Percentiles rank a stretch among this genome's conserved stretches.
Conservation (phyloP, 37 sponge, comb jelly and placozoan species). For the Mnemiopsis leidyi region DNA sequence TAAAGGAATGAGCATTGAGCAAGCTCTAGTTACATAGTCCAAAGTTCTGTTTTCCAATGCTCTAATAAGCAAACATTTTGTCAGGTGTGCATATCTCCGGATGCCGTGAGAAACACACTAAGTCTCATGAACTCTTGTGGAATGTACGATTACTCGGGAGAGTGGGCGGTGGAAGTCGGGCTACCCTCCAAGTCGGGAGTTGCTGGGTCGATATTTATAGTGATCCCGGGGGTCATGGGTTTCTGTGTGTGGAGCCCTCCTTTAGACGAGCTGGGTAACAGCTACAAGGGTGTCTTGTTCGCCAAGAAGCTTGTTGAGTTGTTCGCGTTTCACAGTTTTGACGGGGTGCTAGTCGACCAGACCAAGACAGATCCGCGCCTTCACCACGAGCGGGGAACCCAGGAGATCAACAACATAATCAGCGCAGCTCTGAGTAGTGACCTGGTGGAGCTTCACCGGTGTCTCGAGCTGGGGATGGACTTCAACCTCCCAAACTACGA, state of each 20-base stretch:
- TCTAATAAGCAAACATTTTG: no score
- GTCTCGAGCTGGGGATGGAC: conserved; percentile 55
- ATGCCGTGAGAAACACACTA: conserved; percentile 66
- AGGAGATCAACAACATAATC: conserved; percentile 21
- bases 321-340: conserved; percentile 66
- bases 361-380: conserved; percentile 41
- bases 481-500: conserved; percentile 65
- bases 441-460: conserved; percentile 1
- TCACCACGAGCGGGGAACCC: not conserved
- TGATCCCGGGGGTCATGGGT: conserved; percentile 69
- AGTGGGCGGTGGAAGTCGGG: conserved; percentile 68
- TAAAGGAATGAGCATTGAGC: no score
- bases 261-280: conserved; percentile 66
- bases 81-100: conserved; percentile 23
- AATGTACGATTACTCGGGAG: conserved; percentile 66
- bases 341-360: not conserved
- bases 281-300: conserved; percentile 66
- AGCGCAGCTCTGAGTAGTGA: conserved; percentile 51
- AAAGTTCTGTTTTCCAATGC: no score
- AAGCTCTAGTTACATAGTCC: no score
- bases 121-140: conserved; percentile 69
- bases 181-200: conserved; percentile 68
- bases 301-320: conserved; percentile 64
- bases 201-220: conserved; percentile 67
- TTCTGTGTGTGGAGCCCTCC: conserved; percentile 67